Evolutionary conservation across 1,140 invertebrate genomes (phyloP), one percentile per base, ranked within the genome.

Genomic region (Drosophila fuyamai): DNA sequence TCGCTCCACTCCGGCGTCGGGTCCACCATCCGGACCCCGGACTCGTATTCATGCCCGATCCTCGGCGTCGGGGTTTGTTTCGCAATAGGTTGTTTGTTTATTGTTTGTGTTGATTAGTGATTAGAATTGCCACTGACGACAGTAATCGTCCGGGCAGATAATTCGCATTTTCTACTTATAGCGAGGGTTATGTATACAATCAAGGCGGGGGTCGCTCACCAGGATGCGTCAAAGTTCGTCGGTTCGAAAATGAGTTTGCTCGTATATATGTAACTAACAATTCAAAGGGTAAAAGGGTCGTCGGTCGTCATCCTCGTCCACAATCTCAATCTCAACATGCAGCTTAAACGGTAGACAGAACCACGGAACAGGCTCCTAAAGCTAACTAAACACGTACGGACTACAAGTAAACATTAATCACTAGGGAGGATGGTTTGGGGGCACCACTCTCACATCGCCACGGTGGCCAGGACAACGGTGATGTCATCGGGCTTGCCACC

Each of bases 401-500:
- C 84, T 89, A 88, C 84, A 77, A 88, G 73, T 88, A 88, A 89
- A 89, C 85, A 77, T 56, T 74, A 83, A 88, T 50, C 48, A 77
- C 70, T 89, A 89, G 53, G 57, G 65, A 65, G 55, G 47, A 65
- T 57, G 27, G 32, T 13, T 27, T 40, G 44, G 40, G 44, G 36
- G 51, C 32, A 50, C 44, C 66, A 27, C 36, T 60, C 94, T 95
- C 95, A 96, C 93, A 96, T 94, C 79, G 96, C 96, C 92, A 98
- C 97, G 70, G 97, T 97, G 79, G 97, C 97, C 81, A 99, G 94
- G 80, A 99, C 95, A 85, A 99, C 97, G 90, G 98, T 99, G 92
- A 99, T 98, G 94, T 99, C 98, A 93, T 99, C 98, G 51, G 98
- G 98, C 94, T 99, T 99, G 65, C 98, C 98, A 92, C 98, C 98